Evolutionary conservation across 2,888 invertebrate genomes (phyloP), one percentile per base, ranked within the genome.

Genomic region (Aromia moschata): DNA sequence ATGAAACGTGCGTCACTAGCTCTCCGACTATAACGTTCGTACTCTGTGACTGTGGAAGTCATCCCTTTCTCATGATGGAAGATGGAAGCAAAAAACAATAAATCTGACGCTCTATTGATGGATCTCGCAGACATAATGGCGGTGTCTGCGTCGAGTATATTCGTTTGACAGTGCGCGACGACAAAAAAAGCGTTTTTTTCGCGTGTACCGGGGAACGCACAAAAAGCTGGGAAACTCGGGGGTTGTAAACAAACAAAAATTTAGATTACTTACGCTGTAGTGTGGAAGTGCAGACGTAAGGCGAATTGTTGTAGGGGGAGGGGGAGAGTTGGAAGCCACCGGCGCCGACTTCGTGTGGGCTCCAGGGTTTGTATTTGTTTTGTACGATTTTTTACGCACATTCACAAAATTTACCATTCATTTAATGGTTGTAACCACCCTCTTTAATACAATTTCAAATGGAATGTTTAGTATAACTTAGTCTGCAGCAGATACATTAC

Each of bases 201-300:
- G 52, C 41, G 40, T 20, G 41, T 52, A 37, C 41, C n/a, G n/a
- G 41, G 25, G 41, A 33, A 17, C 40, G 30, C n/a, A 52, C 41
- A 52, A 52, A n/a, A 51, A 52, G 52, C 41, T 52, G 41, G 41
- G 52, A 52, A 52, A 52, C 52, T 41, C 52, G 15, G 41, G 41
- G 52, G 52, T 12, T 41, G 52, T 52, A 52, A 52, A 52, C 41
- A 52, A 52, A 52, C 52, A 52, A 52, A 52, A 52, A 52, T 52
- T 52, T 52, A 52, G 52, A 52, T 52, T 52, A 52, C 52, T 52
- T 52, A 52, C 31, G 41, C 37, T 15, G n/a, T n/a, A n/a, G n/a
- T n/a, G n/a, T n/a, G n/a, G n/a, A n/a, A 41, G 52, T 31, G 30
- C 41, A 52, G 52, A 52, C 33, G 30, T 31, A 52, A 52, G 41